Base-by-base conservation (phyloP, 1,140 invertebrate genomes). In the Cydia strobilella region DNA sequence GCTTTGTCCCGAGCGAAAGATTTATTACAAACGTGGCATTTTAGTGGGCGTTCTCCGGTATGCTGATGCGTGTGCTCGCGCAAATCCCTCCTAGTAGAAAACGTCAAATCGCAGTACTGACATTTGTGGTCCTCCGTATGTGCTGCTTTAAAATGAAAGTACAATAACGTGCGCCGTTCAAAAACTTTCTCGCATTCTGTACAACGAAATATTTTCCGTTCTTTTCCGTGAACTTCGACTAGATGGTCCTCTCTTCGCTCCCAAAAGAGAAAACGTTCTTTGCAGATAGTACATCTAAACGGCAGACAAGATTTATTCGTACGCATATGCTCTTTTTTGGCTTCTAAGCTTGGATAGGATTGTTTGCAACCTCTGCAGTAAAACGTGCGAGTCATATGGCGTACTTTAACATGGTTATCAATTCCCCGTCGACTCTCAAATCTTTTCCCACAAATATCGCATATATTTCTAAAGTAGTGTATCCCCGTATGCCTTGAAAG, bases 1-100 rank as follows among this genome's bases (percentile, higher is more conserved):
- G 85, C 89, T 23, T 84, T 89, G 23, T 86, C 89, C 15, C 88
- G 89, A 0, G 82, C 20, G 42, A 86, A 92, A 15, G 84, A 85
- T 69, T 89, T 93, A 10, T 88, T 84, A 63, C 92, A 84, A 3
- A 75, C 73, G 31, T 81, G 31, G 72, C 82, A 84, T 51, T 77
- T 54, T 48, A 75, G 73, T 5, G 45, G 69, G 25, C 45, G 63
- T 13, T 74, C 62, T 0, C 72, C 75, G 3, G 69, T 72, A 31
- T 76, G 75, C 13, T 13, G 12, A 15, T 45, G 27, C 2, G 23
- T 69, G 20, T 76, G 75, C 27, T 74, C 45, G 18, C 39, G 18
- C 20, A 73, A 71, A 20, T 73, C 42, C 13, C 51, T 15, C 6
- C 65, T 74, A 9, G 74, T 74, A 0, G 76, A 66, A 63, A 77